Base-by-base conservation (phyloP, 2,888 invertebrate species). In the Dasysyrphus albostriatus region DNA sequence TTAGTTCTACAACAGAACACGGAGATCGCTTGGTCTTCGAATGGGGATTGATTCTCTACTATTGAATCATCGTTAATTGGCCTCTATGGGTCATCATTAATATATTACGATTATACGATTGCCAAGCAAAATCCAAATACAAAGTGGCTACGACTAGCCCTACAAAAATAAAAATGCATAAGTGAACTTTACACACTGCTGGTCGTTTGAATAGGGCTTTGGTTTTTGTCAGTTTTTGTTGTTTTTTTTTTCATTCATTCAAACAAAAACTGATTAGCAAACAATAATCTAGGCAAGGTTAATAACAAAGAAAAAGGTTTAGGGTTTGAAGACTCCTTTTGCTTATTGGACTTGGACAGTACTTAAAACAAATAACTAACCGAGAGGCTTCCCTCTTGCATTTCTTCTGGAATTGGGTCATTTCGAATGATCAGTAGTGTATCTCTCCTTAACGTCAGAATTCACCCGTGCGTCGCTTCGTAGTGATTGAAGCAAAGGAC, bases 21-120 rank as follows among this genome's bases (percentile, higher is more conserved):
- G 63, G 54, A 72, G 54, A 72, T 73, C 67, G 49, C 10, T 63
- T 54, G 16, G 39, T 10, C 34, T 56, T 9, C 9, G 47, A 34
- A 44, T 24, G 24, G 44, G 14, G 24, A 42, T 67, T 78, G 85
- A 77, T 82, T 85, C 77, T n/a, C n/a, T n/a, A n/a, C n/a, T 77
- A 85, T 82, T 85, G 85, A 85, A 85, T 85, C 82, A 82, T 85
- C 77, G 82, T 78, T 85, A 85, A 85, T 85, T 85, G 85, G 85
- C 85, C 82, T 77, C 74, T 85, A 78, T 74, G 82, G 85, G 85
- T 82, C 77, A 85, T 73, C 73, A 77, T 37, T 67, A 67, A 67
- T 81, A 82, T 74, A 77, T 72, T 70, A 77, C 56, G 81, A 73
- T 80, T 65, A 24, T 24, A 77, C 56, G 85, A 73, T 80, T 65